phyloP scores from a whole-genome alignment of 2,888 invertebrate genomes.

The Abscondita cerata region DNA sequence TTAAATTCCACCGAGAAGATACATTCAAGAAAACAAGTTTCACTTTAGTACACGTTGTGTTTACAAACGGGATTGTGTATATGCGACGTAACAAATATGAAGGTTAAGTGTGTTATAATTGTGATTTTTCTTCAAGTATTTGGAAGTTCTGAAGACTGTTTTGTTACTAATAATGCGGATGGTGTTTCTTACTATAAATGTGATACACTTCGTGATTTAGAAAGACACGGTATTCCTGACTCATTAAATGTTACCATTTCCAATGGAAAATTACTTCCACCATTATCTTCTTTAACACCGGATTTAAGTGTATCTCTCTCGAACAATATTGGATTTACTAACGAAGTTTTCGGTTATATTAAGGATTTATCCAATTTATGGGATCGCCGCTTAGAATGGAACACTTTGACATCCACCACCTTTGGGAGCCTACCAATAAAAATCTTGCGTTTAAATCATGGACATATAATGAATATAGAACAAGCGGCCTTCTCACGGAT shows the following conservation, averaged over 20 bases:
- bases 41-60: too few species aligned
- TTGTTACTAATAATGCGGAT: neutral
- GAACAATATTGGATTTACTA: neutral
- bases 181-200: constrained; percentile 12
- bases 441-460: constrained; percentile 7
- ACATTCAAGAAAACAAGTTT: too few species aligned
- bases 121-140: constrained; percentile 24
- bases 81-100: too few species aligned
- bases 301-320: neutral
- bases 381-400: neutral
- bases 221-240: constrained; percentile 3
- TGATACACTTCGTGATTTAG: constrained; percentile 14
- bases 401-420: neutral
- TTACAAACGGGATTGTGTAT: too few species aligned
- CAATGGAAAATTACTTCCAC: neutral
- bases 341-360: neutral
- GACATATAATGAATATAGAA: neutral
- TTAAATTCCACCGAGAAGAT: too few species aligned
- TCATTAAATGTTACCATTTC: constrained; percentile 14
- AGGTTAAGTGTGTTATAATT: too few species aligned
- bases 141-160: constrained; percentile 7
- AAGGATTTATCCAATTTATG: neutral
- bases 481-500: constrained; percentile 13
- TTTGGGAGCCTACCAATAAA: constrained; percentile 8
- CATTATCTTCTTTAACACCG: neutral